phyloP scores from a whole-genome alignment of 2,113 vertebrate genomes.

The Sterrhoptilus dennistouni region DNA sequence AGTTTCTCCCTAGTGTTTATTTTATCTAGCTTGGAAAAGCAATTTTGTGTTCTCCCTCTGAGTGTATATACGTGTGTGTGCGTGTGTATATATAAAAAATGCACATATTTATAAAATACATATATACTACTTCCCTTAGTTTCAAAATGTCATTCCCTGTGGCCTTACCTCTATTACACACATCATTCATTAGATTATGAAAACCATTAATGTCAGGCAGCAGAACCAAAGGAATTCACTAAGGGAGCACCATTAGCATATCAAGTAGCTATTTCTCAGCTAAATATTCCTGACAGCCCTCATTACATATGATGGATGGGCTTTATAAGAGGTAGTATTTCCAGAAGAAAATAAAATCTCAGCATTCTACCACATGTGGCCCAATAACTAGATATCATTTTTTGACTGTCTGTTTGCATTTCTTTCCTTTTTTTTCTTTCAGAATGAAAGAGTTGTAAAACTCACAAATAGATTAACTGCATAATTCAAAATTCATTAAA shows the following conservation, averaged over 20 bases:
- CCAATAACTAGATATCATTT: slow-evolving; percentile 61
- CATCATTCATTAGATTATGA: slow-evolving; percentile 94
- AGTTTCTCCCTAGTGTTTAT: background rate
- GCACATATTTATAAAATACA: slow-evolving; percentile 42
- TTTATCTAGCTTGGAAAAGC: slow-evolving; percentile 4
- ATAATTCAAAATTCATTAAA: slow-evolving; percentile 72
- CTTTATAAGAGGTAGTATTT: slow-evolving; percentile 85
- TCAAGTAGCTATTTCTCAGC: slow-evolving; percentile 86
- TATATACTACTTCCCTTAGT: slow-evolving; percentile 26
- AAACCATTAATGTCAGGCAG: slow-evolving; percentile 92
- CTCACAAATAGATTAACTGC: slow-evolving; percentile 71
- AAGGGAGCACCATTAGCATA: slow-evolving; percentile 86
- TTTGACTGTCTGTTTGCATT: slow-evolving; percentile 65
- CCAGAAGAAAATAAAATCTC: slow-evolving; percentile 78
- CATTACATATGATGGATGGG: slow-evolving; percentile 89
- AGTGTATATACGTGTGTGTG: background rate
- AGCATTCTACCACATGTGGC: slow-evolving; percentile 57
- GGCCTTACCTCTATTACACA: slow-evolving; percentile 82
- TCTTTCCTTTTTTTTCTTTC: slow-evolving; percentile 40
- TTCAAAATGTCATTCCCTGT: slow-evolving; percentile 73
- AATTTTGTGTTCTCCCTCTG: background rate
- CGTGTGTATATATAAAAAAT: background rate
- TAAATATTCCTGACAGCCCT: slow-evolving; percentile 91
- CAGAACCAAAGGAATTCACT: slow-evolving; percentile 89
- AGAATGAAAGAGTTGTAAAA: slow-evolving; percentile 61